Evolutionary conservation across 2,888 invertebrate species (phyloP).

Genomic region (Eristalinus sepulchralis): DNA sequence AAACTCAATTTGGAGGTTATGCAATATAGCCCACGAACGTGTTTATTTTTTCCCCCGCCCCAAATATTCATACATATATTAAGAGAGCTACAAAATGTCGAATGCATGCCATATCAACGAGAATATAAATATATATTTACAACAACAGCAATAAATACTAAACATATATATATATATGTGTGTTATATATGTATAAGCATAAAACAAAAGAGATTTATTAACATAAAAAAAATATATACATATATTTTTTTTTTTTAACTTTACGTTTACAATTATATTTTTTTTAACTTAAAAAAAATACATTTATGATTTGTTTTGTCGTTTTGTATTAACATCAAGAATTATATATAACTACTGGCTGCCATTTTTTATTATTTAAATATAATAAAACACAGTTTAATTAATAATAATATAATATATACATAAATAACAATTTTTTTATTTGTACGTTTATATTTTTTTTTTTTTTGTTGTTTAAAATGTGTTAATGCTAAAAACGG

Average conservation of each 20-base stretch:
- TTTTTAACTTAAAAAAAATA: constrained; percentile 38
- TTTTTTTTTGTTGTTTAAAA: constrained; percentile 14
- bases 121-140: constrained; percentile 30
- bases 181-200: constrained; percentile 36
- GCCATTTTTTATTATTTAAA: constrained; percentile 58
- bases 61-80: neutral
- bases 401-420: constrained; percentile 44
- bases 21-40: neutral
- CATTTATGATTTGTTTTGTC: constrained; percentile 43
- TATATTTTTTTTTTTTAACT: constrained; percentile 32
- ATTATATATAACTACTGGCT: constrained; percentile 57
- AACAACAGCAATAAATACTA: constrained; percentile 18
- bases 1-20: neutral
- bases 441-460: constrained; percentile 25
- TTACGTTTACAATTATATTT: constrained; percentile 22
- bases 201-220: constrained; percentile 41
- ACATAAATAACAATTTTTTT: constrained; percentile 41
- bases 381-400: constrained; percentile 39
- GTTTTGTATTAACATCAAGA: constrained; percentile 57
- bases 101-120: constrained; percentile 54
- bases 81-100: constrained; percentile 40
- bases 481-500: constrained; percentile 41
- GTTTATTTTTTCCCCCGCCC: constrained; percentile 10
- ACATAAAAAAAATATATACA: constrained; percentile 24
- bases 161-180: constrained; percentile 22